Percentiles rank a stretch among this genome's conserved stretches.
Evolutionary conservation across 2,888 invertebrate species (phyloP).

Genomic region (Podotricha telesiphe): DNA sequence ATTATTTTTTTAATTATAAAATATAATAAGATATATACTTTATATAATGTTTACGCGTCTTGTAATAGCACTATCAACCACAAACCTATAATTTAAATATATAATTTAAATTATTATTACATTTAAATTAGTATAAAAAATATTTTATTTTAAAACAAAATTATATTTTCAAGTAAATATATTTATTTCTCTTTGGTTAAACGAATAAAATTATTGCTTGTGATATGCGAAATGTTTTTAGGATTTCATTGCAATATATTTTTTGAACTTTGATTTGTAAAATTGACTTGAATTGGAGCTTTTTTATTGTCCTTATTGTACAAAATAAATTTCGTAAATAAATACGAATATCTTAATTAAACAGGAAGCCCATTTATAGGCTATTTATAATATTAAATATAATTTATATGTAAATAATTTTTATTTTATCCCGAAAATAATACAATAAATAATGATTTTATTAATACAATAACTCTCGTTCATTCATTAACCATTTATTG

Average conservation of each 20-base stretch:
- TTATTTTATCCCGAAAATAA: conserved; percentile 6
- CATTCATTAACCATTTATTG: not conserved
- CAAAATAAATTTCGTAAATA: conserved; percentile 30
- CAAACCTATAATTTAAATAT: not conserved
- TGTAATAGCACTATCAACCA: conserved; percentile 3
- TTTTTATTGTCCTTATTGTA: conserved; percentile 43
- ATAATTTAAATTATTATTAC: conserved; percentile 1
- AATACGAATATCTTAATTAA: conserved; percentile 25
- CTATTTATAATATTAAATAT: conserved; percentile 13
- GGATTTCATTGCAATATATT: conserved; percentile 2
- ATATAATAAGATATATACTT: too few species aligned
- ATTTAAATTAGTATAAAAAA: conserved; percentile 31
- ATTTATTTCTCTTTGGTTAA: conserved; percentile 20
- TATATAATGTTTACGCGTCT: too few species aligned
- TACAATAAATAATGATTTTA: not conserved
- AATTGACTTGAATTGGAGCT: conserved; percentile 37
- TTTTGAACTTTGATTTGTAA: conserved; percentile 31
- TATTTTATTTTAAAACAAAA: conserved; percentile 27
- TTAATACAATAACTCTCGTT: not conserved
- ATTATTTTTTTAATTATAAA: too few species aligned
- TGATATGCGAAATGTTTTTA: conserved; percentile 44
- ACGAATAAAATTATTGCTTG: conserved; percentile 45
- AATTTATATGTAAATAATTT: conserved; percentile 17
- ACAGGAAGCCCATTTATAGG: conserved; percentile 34
- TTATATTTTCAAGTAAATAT: conserved; percentile 30